Percentiles rank a stretch among this genome's conserved stretches.
These are phyloP conservation scores for Lepidostoma basale DNA, from an alignment of 1,140 invertebrate genomes.

Conservation along the genomic window DNA sequence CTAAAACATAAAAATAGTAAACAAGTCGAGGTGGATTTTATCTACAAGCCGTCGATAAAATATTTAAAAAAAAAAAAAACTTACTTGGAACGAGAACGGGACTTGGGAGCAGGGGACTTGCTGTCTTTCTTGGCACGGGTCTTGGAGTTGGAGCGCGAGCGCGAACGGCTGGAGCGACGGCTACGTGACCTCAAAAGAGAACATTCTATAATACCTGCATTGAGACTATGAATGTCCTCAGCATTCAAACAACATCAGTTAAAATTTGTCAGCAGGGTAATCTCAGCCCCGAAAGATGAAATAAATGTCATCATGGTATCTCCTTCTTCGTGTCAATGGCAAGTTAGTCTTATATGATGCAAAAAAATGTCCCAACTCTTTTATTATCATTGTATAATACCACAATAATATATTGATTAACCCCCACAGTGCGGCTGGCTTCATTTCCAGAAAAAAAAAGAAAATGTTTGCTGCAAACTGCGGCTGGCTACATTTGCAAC, in stretches of 20 bases:
- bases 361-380: background rate
- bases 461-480: no score
- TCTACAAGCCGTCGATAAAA: background rate
- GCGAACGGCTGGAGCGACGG: constrained; percentile 68
- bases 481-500: no score
- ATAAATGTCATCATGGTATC: constrained; percentile 53
- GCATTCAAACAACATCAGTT: constrained; percentile 47
- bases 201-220: background rate
- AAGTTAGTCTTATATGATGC: no score
- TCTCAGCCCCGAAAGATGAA: constrained; percentile 63
- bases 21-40: constrained; percentile 31
- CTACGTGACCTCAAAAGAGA: constrained; percentile 62
- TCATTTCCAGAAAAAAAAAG: no score
- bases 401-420: no score
- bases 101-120: constrained; percentile 70
- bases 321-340: no score
- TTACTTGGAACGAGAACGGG: constrained; percentile 64
- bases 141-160: constrained; percentile 72
- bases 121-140: constrained; percentile 76
- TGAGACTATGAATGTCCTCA: background rate
- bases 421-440: no score
- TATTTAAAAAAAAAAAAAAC: constrained; percentile 41
- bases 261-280: constrained; percentile 53
- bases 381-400: no score
- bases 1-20: constrained; percentile 46